Evolutionary conservation across 2,888 invertebrate genomes (phyloP).

Genomic region (Caenorhabditis auriculariae): DNA sequence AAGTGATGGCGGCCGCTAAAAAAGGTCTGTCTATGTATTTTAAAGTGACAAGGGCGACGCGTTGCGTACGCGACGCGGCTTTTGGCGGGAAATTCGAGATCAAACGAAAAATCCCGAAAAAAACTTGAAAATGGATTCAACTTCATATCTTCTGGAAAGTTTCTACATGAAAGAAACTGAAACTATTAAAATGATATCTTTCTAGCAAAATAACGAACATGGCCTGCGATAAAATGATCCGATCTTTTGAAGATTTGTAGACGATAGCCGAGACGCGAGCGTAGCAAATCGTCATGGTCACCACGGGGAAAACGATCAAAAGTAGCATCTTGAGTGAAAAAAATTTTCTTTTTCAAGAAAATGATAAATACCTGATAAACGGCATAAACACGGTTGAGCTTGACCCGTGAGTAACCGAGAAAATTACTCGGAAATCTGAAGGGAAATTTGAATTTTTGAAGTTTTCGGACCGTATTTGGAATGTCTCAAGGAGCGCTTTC

Average conservation of each 20-base stretch:
- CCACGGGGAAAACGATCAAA: constrained; percentile 72
- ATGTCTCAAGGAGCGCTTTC: no score
- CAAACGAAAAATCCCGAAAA: no score
- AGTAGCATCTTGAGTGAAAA: constrained; percentile 69
- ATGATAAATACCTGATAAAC: constrained; percentile 47
- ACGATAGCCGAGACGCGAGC: constrained; percentile 68
- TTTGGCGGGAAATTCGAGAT: no score
- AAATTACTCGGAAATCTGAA: constrained; percentile 27
- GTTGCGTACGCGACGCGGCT: no score
- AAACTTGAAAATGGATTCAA: no score
- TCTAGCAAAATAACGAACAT: constrained; percentile 32
- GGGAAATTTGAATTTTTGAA: no score
- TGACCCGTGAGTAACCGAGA: constrained; percentile 18
- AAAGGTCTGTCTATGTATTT: no score
- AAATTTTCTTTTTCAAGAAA: neutral
- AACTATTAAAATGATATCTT: neutral
- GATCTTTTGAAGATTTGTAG: constrained; percentile 47
- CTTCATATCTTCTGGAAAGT: no score
- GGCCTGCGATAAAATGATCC: constrained; percentile 38
- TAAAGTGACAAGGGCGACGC: no score
- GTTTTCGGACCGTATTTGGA: no score
- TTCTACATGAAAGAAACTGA: neutral
- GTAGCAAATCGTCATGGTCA: constrained; percentile 74
- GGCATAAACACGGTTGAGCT: constrained; percentile 39
- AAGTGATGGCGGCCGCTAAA: no score